Conservation (phyloP, 2,888 invertebrate genomes). For the Eurois occulta region DNA sequence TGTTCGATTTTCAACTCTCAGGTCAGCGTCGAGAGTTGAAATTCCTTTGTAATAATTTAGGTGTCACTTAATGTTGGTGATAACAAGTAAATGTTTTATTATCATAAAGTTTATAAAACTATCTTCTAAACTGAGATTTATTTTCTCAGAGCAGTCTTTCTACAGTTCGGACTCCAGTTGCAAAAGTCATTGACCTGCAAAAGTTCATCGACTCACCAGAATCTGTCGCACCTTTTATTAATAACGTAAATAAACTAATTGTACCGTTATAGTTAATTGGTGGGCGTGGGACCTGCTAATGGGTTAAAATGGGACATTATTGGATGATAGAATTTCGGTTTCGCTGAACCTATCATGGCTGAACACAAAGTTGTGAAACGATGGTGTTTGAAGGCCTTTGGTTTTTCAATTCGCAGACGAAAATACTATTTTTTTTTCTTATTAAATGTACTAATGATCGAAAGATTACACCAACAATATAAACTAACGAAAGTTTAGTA, state of each 20-base stretch:
- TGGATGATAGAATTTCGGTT: background rate
- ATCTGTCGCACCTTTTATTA: constrained; percentile 24
- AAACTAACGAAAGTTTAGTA: background rate
- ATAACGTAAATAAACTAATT: constrained; percentile 31
- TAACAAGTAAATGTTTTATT: background rate
- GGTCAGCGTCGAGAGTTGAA: no score
- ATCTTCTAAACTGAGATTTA: background rate
- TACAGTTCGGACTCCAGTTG: background rate
- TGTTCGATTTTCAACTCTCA: no score
- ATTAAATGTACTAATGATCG: no score
- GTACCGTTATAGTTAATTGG: constrained; percentile 31
- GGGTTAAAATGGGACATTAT: constrained; percentile 11
- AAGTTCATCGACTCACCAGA: constrained; percentile 40
- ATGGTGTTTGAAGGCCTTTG: background rate
- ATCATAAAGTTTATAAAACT: background rate
- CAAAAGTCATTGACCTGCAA: constrained; percentile 37
- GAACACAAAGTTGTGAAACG: background rate
- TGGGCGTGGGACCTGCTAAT: constrained; percentile 28
- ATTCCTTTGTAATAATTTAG: background rate
- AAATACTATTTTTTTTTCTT: background rate
- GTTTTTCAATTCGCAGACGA: background rate
- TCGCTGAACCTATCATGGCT: background rate
- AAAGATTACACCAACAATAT: background rate
- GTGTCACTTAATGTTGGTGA: background rate
- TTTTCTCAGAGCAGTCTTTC: background rate